Conservation (phyloP, 2,113 vertebrate species). For the Archilochus colubris region DNA sequence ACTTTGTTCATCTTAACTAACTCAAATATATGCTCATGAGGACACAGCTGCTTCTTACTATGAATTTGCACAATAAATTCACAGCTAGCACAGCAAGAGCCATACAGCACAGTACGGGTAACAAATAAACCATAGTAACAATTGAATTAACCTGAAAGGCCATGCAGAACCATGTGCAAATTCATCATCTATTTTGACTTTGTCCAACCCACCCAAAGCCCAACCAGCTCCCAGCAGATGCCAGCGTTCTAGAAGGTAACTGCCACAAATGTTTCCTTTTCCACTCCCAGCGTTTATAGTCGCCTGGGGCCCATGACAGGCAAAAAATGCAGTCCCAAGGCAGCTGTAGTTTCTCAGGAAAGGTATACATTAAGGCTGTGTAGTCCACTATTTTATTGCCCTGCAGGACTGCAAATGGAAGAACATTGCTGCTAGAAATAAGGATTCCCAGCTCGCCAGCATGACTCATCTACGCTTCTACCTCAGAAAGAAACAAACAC, state of each 20-base stretch:
- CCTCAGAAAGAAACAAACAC: not conserved
- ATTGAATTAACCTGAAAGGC: not conserved
- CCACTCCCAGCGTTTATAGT: not conserved
- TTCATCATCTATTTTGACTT: not conserved
- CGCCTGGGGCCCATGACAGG: conserved; percentile 8
- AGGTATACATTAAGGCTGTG: conserved; percentile 8
- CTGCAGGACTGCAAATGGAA: conserved; percentile 15
- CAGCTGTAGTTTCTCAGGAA: conserved; percentile 52
- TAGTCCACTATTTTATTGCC: conserved; percentile 30
- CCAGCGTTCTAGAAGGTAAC: not conserved
- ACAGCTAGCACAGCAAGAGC: not conserved
- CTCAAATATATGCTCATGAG: not conserved
- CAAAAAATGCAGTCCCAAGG: conserved; percentile 33
- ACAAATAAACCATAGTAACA: not conserved
- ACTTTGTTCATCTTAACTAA: not conserved
- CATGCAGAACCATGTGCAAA: not conserved
- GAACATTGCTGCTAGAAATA: not conserved
- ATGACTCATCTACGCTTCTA: not conserved
- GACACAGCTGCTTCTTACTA: conserved; percentile 1
- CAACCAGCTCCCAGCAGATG: not conserved
- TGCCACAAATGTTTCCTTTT: conserved; percentile 34
- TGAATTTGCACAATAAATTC: not conserved
- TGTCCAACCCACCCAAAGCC: not conserved
- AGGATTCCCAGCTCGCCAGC: not conserved
- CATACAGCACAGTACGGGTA: not conserved